phyloP scores from a whole-genome alignment of 2,113 vertebrate genomes.

The Clarias gariepinus region DNA sequence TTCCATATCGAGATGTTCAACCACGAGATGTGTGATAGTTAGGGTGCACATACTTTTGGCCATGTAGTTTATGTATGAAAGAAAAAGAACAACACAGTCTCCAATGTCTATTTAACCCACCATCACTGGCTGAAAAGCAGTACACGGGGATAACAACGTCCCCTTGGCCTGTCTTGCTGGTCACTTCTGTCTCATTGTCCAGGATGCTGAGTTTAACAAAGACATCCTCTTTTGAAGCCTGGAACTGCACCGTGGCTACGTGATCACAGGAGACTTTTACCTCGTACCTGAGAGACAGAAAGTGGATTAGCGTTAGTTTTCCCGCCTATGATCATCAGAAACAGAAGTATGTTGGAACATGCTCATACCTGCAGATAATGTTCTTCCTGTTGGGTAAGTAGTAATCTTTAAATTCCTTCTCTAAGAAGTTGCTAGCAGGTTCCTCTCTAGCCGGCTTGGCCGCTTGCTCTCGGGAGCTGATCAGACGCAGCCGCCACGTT shows the following conservation, averaged over 20 bases:
- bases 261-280: slow-evolving; percentile 70
- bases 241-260: slow-evolving; percentile 79
- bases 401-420: slow-evolving; percentile 81
- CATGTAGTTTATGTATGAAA: too few relatives aligned
- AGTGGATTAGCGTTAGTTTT: background rate
- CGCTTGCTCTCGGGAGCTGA: slow-evolving; percentile 73
- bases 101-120: slow-evolving; percentile 67
- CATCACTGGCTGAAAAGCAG: slow-evolving; percentile 70
- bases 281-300: slow-evolving; percentile 69
- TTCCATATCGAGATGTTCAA: too few relatives aligned
- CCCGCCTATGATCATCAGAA: background rate
- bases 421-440: slow-evolving; percentile 70
- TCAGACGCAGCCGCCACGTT: slow-evolving; percentile 82
- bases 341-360: background rate
- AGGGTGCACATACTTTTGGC: too few relatives aligned
- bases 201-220: slow-evolving; percentile 81
- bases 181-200: slow-evolving; percentile 76
- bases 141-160: slow-evolving; percentile 81
- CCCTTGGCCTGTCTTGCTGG: slow-evolving; percentile 74
- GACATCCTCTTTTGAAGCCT: slow-evolving; percentile 78
- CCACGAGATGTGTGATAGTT: too few relatives aligned
- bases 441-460: slow-evolving; percentile 68
- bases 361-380: slow-evolving; percentile 83
- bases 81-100: background rate
- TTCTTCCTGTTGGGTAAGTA: slow-evolving; percentile 83